These are phyloP conservation scores for Reinhardtius hippoglossoides DNA, from an alignment of 2,113 vertebrate species.

Conservation along the genomic window DNA sequence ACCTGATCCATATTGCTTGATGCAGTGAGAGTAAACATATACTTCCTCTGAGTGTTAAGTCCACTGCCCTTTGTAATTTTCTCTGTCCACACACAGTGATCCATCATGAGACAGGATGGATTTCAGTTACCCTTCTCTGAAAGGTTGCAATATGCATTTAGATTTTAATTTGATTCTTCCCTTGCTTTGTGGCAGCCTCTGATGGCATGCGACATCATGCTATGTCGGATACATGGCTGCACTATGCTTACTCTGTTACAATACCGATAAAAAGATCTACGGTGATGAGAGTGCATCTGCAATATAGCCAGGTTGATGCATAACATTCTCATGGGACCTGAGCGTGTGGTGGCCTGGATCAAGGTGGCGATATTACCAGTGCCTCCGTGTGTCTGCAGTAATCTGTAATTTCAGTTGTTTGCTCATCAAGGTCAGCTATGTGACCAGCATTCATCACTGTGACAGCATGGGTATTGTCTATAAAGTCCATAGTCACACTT, in stretches of 20 bases:
- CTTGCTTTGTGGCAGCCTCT: too few species aligned
- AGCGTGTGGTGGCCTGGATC: not conserved
- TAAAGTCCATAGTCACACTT: conserved; percentile 18
- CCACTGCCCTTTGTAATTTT: not conserved
- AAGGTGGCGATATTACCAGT: conserved; percentile 6
- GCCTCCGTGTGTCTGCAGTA: conserved; percentile 16
- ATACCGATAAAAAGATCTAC: not conserved
- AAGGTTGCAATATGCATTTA: not conserved
- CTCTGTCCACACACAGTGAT: not conserved
- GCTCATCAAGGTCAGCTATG: conserved; percentile 33
- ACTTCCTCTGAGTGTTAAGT: not conserved
- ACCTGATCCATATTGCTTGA: not conserved
- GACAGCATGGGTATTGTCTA: conserved; percentile 34
- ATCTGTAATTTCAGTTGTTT: conserved; percentile 46
- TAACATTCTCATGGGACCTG: conserved; percentile 4
- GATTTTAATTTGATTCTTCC: not conserved
- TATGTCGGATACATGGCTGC: not conserved
- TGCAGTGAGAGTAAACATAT: not conserved
- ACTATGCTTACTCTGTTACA: not conserved
- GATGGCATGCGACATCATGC: not conserved
- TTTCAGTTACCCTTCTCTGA: not conserved
- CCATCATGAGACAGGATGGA: not conserved
- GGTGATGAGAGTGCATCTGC: not conserved
- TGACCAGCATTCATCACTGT: conserved; percentile 45
- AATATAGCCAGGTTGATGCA: not conserved